Conservation (phyloP, 2,797 vertebrate species). For the Toxotes lorentzi region DNA sequence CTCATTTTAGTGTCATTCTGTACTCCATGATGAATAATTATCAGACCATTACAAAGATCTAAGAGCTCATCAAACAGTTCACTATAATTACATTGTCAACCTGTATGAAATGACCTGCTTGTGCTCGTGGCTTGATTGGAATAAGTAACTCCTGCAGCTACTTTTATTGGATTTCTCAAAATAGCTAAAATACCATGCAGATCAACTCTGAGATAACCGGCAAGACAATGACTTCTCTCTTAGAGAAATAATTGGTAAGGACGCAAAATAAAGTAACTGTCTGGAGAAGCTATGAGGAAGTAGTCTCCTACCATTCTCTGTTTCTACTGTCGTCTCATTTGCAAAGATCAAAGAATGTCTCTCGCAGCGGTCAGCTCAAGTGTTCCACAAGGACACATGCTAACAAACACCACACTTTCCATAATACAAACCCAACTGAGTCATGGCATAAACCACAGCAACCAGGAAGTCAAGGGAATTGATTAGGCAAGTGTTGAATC, state of each 20-base stretch:
- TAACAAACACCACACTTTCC: conserved; percentile 23
- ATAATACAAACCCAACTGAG: conserved; percentile 11
- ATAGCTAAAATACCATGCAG: conserved; percentile 1
- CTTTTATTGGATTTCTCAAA: conserved; percentile 41
- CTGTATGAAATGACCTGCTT: conserved; percentile 29
- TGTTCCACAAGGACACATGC: neutral
- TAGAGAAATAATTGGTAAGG: neutral
- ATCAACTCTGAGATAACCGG: conserved; percentile 2
- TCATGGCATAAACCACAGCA: conserved; percentile 45
- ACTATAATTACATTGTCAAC: conserved; percentile 49
- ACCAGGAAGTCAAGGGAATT: conserved; percentile 48
- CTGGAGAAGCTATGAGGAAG: neutral
- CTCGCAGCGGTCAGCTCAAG: conserved; percentile 9
- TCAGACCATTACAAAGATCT: conserved; percentile 23
- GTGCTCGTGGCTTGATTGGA: conserved; percentile 13
- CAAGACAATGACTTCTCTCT: conserved; percentile 7
- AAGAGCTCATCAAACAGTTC: conserved; percentile 35
- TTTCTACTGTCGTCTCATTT: neutral
- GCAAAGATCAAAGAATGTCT: conserved; percentile 24
- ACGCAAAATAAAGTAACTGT: conserved; percentile 10
- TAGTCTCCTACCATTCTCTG: neutral
- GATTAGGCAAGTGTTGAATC: conserved; percentile 60
- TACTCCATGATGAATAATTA: conserved; percentile 43
- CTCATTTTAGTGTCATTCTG: conserved; percentile 27
- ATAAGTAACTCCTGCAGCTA: conserved; percentile 21